phyloP scores from a whole-genome alignment of 2,113 vertebrate species.

The Pleuronectes platessa region DNA sequence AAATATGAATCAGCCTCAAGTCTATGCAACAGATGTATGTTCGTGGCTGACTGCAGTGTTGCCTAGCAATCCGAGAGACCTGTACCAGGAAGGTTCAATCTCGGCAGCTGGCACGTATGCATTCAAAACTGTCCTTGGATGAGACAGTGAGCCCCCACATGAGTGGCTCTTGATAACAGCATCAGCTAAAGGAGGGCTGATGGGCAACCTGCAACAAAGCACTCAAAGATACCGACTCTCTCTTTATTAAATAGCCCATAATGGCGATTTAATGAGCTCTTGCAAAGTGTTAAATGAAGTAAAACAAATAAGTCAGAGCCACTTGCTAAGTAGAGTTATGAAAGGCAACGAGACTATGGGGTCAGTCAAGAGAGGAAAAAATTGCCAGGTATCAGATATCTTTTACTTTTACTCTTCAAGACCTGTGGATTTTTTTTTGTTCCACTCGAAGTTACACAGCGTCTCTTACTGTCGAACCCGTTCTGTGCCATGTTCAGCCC shows the following conservation, averaged over 20 bases:
- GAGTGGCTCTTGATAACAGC: slow-evolving; percentile 8
- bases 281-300: background rate
- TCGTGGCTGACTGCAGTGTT: slow-evolving; percentile 62
- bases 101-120: slow-evolving; percentile 41
- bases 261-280: background rate
- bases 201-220: slow-evolving; percentile 7
- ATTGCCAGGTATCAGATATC: background rate
- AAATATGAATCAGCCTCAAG: slow-evolving; percentile 29
- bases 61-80: slow-evolving; percentile 68
- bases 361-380: background rate
- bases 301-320: background rate
- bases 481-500: slow-evolving; percentile 39
- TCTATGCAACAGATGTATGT: slow-evolving; percentile 49
- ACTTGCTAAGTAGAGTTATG: background rate
- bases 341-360: background rate
- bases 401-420: background rate
- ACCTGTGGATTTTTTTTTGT: slow-evolving; percentile 40
- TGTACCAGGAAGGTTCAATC: slow-evolving; percentile 52
- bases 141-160: slow-evolving; percentile 17
- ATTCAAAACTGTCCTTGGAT: slow-evolving; percentile 40
- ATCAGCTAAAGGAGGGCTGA: slow-evolving; percentile 14
- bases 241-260: too few relatives aligned
- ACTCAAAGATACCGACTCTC: too few relatives aligned
- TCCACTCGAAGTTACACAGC: slow-evolving; percentile 26
- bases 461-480: slow-evolving; percentile 3